Conservation (phyloP, 2,888 invertebrate species). For the Galeopsomyia nigrocyanea region DNA sequence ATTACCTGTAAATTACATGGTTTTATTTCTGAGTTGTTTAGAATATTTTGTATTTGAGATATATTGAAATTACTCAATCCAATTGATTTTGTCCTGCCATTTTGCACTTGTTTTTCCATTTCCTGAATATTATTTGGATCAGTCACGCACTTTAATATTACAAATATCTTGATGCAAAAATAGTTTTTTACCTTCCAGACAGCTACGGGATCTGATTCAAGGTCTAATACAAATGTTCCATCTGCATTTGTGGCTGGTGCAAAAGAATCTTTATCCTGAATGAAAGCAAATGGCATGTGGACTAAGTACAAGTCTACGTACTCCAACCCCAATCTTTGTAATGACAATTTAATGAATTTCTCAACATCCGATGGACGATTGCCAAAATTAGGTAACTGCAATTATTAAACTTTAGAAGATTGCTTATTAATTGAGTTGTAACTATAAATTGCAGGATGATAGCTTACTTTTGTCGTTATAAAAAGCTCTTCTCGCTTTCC, state of each 20-base stretch:
- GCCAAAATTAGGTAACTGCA: constrained; percentile 78
- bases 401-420: constrained; percentile 45
- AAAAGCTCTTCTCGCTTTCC: constrained; percentile 80
- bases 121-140: constrained; percentile 68
- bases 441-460: neutral
- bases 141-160: neutral
- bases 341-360: constrained; percentile 76
- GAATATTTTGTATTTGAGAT: constrained; percentile 76
- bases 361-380: constrained; percentile 78
- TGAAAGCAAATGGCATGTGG: constrained; percentile 82
- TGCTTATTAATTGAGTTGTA: neutral
- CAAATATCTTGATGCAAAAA: neutral
- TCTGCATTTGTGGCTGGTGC: constrained; percentile 73
- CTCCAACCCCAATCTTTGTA: constrained; percentile 75
- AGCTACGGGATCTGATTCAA: constrained; percentile 75
- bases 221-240: constrained; percentile 75
- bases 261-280: constrained; percentile 71
- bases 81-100: constrained; percentile 77
- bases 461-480: constrained; percentile 82
- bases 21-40: constrained; percentile 74
- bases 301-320: constrained; percentile 86
- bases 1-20: constrained; percentile 78
- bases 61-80: constrained; percentile 86
- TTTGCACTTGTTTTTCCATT: constrained; percentile 79
- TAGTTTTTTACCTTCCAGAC: constrained; percentile 77